Percentiles rank a stretch among this genome's conserved stretches.
phyloP scores from a whole-genome alignment of 2,113 vertebrate genomes.

The Heliornis fulica region DNA sequence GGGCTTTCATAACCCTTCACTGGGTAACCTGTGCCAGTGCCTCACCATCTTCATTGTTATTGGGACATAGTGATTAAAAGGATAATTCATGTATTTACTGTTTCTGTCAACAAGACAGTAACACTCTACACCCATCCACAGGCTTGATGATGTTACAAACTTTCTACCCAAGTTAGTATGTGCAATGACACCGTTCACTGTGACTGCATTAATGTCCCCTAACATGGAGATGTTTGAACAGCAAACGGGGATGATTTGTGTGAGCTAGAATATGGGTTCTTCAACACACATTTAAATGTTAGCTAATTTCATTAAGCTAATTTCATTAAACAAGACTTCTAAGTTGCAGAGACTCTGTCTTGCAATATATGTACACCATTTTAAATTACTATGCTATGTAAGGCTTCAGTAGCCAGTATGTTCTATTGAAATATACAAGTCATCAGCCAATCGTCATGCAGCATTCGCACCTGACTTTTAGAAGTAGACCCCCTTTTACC shows the following conservation, averaged over 20 bases:
- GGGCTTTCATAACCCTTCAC: too few species aligned
- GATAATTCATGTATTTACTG: neutral
- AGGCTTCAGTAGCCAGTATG: neutral
- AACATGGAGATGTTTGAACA: neutral
- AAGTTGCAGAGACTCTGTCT: neutral
- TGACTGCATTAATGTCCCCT: neutral
- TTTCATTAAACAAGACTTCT: neutral
- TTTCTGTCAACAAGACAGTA: neutral
- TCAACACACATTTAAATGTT: neutral
- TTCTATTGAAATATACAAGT: neutral
- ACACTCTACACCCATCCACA: accelerated
- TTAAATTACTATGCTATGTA: neutral
- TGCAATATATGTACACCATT: neutral
- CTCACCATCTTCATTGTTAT: too few species aligned
- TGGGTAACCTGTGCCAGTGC: too few species aligned
- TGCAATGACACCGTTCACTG: neutral
- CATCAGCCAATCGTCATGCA: neutral
- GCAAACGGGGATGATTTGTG: neutral
- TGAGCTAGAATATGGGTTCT: neutral
- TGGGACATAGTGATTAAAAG: neutral
- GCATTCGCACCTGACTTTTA: neutral
- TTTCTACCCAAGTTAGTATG: neutral
- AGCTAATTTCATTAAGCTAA: too few species aligned
- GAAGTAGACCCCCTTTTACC: neutral
- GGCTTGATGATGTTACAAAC: neutral